Percentiles rank a stretch among this genome's conserved stretches.
Evolutionary conservation across 2,888 invertebrate species (phyloP).

Genomic region (Papilio gigon): DNA sequence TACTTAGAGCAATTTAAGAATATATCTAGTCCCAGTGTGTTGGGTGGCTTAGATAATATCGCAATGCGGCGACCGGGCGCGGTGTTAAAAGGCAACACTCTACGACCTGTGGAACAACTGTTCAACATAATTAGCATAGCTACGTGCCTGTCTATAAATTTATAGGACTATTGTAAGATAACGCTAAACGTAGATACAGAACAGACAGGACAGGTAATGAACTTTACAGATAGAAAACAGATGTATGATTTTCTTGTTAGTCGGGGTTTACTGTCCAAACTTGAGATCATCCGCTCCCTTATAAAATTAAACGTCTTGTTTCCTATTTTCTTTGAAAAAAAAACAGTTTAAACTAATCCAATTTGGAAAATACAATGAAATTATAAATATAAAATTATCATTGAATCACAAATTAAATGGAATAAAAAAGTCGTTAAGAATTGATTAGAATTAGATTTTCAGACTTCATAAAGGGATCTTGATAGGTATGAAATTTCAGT

Average conservation of each 20-base stretch:
- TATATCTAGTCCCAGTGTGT: not conserved
- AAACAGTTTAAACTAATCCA: not conserved
- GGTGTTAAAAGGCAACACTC: constrained; percentile 12
- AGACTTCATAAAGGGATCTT: not conserved
- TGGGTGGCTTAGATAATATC: constrained; percentile 7
- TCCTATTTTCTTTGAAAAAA: not conserved
- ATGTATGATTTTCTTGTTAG: no score
- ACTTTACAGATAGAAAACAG: no score
- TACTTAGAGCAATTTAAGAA: not conserved
- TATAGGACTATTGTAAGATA: constrained; percentile 8
- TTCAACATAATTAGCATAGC: constrained; percentile 25
- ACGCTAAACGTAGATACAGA: not conserved
- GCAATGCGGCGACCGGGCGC: not conserved
- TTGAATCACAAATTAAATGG: no score
- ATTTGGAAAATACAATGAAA: not conserved
- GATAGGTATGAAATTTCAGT: not conserved
- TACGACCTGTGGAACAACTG: constrained; percentile 25
- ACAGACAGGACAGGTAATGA: not conserved
- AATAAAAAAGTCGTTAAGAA: not conserved
- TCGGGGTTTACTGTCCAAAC: no score
- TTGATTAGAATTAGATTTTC: not conserved
- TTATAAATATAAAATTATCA: not conserved
- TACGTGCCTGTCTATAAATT: constrained; percentile 20
- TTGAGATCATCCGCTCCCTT: no score
- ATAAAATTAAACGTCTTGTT: not conserved